Conservation (phyloP, 2,888 invertebrate species). For the Chaetoderma sp. region DNA sequence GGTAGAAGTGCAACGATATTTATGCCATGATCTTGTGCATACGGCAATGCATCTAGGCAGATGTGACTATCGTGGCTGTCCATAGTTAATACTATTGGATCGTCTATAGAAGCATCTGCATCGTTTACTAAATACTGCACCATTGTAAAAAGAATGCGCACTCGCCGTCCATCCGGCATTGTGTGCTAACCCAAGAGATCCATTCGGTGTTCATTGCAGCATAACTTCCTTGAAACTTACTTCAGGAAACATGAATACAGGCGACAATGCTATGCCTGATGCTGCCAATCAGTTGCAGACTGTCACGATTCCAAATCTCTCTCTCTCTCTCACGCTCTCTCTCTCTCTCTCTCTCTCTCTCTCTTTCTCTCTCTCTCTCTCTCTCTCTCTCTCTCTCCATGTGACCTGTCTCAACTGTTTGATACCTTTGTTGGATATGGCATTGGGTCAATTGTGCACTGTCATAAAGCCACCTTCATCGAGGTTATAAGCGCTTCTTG, state of each 20-base stretch:
- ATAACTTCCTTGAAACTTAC: conserved; percentile 13
- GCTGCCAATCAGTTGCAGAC: conserved; percentile 13
- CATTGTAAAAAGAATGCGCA: conserved; percentile 10
- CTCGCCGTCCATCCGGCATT: conserved; percentile 32
- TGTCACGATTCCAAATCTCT: conserved; percentile 23
- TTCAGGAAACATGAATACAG: conserved; percentile 25
- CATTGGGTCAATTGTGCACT: too few relatives aligned
- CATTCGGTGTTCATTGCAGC: conserved; percentile 9
- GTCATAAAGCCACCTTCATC: too few relatives aligned
- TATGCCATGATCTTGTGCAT: background rate
- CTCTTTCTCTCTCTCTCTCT: too few relatives aligned
- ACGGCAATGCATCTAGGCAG: background rate
- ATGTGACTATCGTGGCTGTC: conserved; percentile 20
- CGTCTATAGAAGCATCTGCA: too few relatives aligned
- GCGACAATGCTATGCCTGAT: conserved; percentile 21
- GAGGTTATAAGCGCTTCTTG: too few relatives aligned
- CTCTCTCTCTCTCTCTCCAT: conserved; percentile 24
- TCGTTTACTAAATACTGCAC: conserved; percentile 20
- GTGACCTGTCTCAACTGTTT: conserved; percentile 25
- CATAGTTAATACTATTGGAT: conserved; percentile 22
- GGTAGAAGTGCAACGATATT: conserved; percentile 25
- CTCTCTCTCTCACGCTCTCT: too few relatives aligned
- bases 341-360: too few relatives aligned
- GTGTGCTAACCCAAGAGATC: conserved; percentile 5
- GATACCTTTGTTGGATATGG: too few relatives aligned